These are phyloP conservation scores for Ptiloglossa arizonensis DNA, from an alignment of 1,140 invertebrate genomes.

Conservation along the genomic window DNA sequence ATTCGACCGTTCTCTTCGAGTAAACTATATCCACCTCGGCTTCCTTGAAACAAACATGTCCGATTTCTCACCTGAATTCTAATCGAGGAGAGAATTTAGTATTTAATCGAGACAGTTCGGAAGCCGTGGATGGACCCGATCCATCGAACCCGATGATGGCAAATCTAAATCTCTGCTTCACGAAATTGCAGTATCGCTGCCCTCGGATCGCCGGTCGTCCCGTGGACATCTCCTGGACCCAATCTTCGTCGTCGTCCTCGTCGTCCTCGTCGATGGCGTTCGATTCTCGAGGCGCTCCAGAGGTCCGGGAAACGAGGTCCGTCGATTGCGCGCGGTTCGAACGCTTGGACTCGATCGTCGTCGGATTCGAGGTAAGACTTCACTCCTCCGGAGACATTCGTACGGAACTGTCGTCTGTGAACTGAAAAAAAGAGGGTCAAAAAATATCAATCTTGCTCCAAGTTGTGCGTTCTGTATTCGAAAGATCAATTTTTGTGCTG, in stretches of 20 bases:
- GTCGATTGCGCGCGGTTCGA: conserved; percentile 38
- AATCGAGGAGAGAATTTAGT: no score
- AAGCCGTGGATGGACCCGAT: conserved; percentile 50
- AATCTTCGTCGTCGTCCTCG: conserved; percentile 4
- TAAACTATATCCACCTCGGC: no score
- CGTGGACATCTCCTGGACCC: conserved; percentile 46
- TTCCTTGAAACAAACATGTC: conserved; percentile 82
- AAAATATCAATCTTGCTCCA: no score
- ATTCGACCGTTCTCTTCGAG: no score
- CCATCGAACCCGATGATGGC: conserved; percentile 47
- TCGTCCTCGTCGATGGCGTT: conserved; percentile 14
- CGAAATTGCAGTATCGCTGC: conserved; percentile 80
- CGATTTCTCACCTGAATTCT: conserved; percentile 82
- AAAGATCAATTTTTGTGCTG: no score
- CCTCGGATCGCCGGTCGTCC: conserved; percentile 57
- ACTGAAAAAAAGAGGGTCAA: no score
- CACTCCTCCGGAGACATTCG: not conserved
- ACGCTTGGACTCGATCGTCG: conserved; percentile 28
- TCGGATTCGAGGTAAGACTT: conserved; percentile 59
- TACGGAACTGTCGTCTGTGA: no score
- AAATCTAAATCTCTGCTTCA: conserved; percentile 74
- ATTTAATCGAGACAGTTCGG: conserved; percentile 14
- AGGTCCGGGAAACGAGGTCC: conserved; percentile 22
- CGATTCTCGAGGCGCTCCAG: conserved; percentile 22
- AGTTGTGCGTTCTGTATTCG: no score